Evolutionary conservation across 2,888 invertebrate species (phyloP).

Genomic region (Anoncus sp.): DNA sequence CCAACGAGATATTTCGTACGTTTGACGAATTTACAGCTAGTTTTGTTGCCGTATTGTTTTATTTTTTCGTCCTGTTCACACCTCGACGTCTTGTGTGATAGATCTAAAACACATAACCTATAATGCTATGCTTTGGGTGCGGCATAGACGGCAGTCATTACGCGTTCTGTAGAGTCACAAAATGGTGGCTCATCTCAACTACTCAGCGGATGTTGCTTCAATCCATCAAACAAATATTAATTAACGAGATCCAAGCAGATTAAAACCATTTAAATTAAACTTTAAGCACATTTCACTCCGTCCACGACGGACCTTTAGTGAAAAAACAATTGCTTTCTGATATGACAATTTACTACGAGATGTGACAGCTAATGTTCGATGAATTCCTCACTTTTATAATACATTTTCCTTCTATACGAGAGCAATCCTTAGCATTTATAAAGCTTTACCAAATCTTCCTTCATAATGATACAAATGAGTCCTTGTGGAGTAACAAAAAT

Average conservation of each 20-base stretch:
- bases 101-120: not conserved
- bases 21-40: not conserved
- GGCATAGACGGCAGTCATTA: not conserved
- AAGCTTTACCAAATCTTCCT: not conserved
- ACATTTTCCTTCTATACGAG: no score
- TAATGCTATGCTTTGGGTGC: not conserved
- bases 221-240: no score
- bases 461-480: conserved; percentile 6
- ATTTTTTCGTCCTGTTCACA: not conserved
- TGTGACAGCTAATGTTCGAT: not conserved
- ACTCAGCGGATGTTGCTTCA: no score
- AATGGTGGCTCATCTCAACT: no score
- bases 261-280: no score
- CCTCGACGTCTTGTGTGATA: not conserved
- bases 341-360: not conserved
- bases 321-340: no score
- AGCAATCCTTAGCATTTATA: not conserved
- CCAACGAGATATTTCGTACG: not conserved
- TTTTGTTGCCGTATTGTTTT: not conserved
- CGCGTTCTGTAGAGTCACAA: conserved; percentile 4
- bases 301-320: no score
- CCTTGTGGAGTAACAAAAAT: not conserved
- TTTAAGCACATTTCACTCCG: no score
- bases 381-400: not conserved
- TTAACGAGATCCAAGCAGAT: no score